Conservation (phyloP, 2,113 vertebrate species). For the Hiodon tergisus region DNA sequence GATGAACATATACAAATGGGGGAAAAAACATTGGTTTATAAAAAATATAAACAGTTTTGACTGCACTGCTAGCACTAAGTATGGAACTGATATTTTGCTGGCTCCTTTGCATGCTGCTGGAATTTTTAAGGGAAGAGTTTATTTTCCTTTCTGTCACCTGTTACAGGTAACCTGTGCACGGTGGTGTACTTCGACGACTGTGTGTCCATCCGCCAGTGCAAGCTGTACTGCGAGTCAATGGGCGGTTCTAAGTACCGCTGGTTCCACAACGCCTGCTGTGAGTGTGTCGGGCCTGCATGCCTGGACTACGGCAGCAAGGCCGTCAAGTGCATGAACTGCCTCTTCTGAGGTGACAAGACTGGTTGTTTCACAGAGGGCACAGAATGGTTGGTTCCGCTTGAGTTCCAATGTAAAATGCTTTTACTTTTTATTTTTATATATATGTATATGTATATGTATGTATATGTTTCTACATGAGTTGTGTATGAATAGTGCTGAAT, state of each 20-base stretch:
- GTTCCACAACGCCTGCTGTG: conserved; percentile 99
- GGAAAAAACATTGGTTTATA: no score
- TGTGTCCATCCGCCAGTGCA: conserved; percentile 96
- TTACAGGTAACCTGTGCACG: conserved; percentile 82
- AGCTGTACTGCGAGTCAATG: conserved; percentile 96
- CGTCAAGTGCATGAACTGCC: conserved; percentile 96
- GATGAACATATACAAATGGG: no score
- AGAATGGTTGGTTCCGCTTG: conserved; percentile 46
- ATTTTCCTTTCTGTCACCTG: not conserved
- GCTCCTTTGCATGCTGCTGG: no score
- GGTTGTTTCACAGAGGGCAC: conserved; percentile 32
- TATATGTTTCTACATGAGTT: conserved; percentile 51
- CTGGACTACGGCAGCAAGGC: conserved; percentile 95
- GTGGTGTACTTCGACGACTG: conserved; percentile 99
- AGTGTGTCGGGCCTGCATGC: conserved; percentile 94
- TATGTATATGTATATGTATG: conserved; percentile 61
- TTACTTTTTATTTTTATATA: conserved; percentile 55
- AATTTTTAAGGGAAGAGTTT: no score
- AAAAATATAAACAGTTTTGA: no score
- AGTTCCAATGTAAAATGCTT: conserved; percentile 34
- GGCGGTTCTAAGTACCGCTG: conserved; percentile 97
- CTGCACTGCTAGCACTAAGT: no score
- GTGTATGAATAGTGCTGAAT: conserved; percentile 57
- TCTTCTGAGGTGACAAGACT: conserved; percentile 66
- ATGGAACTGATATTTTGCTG: no score